A percentile compares a stretch with the other conserved stretches of the same genome.
phyloP scores from a whole-genome alignment of 1,140 invertebrate genomes.

The Agrypnia vestita region DNA sequence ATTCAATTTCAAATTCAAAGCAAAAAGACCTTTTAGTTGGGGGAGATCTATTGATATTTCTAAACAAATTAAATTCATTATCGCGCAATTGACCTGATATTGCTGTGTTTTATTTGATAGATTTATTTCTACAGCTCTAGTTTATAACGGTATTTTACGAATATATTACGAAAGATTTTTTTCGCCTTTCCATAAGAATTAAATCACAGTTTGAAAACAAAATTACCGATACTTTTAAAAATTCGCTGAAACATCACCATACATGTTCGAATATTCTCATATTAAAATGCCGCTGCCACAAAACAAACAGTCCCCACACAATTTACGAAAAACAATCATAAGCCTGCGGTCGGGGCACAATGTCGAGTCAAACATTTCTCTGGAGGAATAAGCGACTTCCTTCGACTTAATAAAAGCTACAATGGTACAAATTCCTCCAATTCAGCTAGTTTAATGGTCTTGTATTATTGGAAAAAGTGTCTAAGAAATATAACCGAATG shows the following conservation, averaged over 20 bases:
- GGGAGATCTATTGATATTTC: too few species aligned
- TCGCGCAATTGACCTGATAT: too few species aligned
- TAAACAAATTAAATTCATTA: too few species aligned
- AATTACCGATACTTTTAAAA: not conserved
- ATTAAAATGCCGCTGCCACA: conserved; percentile 20
- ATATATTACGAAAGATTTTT: not conserved
- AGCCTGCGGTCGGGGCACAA: conserved; percentile 41
- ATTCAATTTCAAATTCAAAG: too few species aligned
- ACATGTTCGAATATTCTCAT: not conserved
- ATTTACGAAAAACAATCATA: conserved; percentile 42
- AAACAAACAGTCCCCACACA: conserved; percentile 36
- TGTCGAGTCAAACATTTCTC: conserved; percentile 50
- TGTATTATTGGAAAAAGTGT: conserved; percentile 44
- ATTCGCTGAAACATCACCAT: not conserved
- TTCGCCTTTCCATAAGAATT: too few species aligned
- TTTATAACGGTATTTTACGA: not conserved
- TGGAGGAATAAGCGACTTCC: conserved; percentile 53
- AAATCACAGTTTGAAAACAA: not conserved
- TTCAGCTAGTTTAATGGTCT: conserved; percentile 49
- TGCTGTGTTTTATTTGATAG: too few species aligned
- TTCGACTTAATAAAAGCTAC: conserved; percentile 56
- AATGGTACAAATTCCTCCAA: conserved; percentile 53
- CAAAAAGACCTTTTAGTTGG: too few species aligned
- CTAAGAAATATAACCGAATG: conserved; percentile 28
- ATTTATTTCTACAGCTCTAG: too few species aligned